Percentiles rank a stretch among this genome's conserved stretches.
These are phyloP conservation scores for Anadara kagoshimensis DNA, from an alignment of 1,140 invertebrate species.

Conservation along the genomic window DNA sequence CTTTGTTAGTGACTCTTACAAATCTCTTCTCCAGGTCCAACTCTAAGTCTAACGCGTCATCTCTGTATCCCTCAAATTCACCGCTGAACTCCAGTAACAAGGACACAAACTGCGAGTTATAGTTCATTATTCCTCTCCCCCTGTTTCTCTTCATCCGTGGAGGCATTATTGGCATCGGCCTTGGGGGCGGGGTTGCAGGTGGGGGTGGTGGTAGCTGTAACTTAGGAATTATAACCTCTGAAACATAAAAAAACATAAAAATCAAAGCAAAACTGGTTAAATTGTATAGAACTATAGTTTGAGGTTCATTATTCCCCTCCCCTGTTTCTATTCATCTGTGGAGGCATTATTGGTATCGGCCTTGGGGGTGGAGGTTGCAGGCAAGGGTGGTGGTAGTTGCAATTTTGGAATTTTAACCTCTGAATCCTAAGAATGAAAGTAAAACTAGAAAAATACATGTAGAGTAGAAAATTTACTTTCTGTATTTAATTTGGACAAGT, in stretches of 20 bases:
- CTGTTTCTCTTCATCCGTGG: conserved; percentile 2
- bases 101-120: conserved; percentile 34
- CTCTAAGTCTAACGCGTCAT: neutral
- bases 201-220: conserved; percentile 35
- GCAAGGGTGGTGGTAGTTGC: too few species aligned
- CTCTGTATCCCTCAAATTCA: neutral
- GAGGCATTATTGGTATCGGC: too few species aligned
- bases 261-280: too few species aligned
- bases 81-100: conserved; percentile 24
- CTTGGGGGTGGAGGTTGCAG: too few species aligned
- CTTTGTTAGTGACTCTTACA: conserved; percentile 50
- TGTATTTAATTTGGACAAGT: too few species aligned
- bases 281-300: too few species aligned
- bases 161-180: conserved; percentile 9
- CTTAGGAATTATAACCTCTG: conserved; percentile 35
- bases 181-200: conserved; percentile 28
- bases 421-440: too few species aligned
- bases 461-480: too few species aligned
- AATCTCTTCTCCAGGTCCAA: conserved; percentile 47
- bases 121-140: conserved; percentile 11
- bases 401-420: conserved; percentile 18
- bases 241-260: neutral
- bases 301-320: too few species aligned
- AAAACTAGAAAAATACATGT: too few species aligned
- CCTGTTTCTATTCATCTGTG: neutral